Evolutionary conservation across 2,888 invertebrate species (phyloP).

Genomic region (Schizaphis graminum): DNA sequence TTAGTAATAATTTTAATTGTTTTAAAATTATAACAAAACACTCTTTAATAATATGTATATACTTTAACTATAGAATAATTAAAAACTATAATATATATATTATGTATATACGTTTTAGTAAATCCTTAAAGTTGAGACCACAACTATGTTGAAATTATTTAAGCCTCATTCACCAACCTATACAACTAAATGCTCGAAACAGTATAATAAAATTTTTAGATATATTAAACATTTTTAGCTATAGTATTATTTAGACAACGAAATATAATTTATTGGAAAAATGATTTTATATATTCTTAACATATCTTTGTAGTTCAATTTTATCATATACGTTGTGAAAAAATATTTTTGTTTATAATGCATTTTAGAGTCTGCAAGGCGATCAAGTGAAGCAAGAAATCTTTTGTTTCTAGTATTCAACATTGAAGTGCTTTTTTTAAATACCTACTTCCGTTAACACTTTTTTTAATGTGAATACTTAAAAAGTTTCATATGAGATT

Average conservation of each 20-base stretch:
- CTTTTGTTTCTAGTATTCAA: neutral
- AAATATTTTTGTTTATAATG: neutral
- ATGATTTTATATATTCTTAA: neutral
- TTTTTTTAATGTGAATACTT: neutral
- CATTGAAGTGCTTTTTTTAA: neutral
- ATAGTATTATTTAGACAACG: neutral
- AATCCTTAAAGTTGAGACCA: no score
- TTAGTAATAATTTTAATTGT: no score
- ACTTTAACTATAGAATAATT: no score
- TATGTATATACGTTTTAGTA: no score
- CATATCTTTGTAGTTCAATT: neutral
- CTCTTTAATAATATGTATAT: no score
- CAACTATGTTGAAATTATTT: no score
- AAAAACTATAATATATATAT: no score
- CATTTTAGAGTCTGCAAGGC: neutral
- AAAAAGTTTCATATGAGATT: neutral
- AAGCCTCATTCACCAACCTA: no score
- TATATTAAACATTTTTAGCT: neutral
- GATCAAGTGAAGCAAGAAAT: neutral
- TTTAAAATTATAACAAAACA: no score
- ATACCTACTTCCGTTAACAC: neutral
- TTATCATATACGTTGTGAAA: neutral
- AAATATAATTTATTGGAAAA: neutral
- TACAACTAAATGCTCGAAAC: no score
- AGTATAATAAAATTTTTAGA: no score